Percentiles rank a stretch among this genome's conserved stretches.
Conservation (phyloP, 2,888 invertebrate genomes). For the Eumacrocentrus americanus region DNA sequence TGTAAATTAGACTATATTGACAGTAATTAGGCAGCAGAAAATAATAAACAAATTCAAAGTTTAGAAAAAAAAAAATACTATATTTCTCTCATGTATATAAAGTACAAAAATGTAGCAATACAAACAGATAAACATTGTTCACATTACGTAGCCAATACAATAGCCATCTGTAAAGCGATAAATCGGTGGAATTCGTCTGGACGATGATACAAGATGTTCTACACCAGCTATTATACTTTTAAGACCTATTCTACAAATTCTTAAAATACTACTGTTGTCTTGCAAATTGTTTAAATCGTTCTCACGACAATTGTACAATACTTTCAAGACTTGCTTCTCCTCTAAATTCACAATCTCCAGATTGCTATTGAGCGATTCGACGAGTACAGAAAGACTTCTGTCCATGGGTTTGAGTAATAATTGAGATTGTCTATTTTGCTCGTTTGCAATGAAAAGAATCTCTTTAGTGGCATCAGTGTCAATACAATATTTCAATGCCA, state of each 20-base stretch:
- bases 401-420: conserved; percentile 52
- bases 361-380: conserved; percentile 36
- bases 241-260: conserved; percentile 47
- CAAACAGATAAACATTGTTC: conserved; percentile 20
- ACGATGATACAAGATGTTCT: conserved; percentile 49
- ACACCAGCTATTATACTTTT: conserved; percentile 50
- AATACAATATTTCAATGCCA: conserved; percentile 45
- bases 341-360: conserved; percentile 35
- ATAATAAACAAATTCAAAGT: conserved; percentile 1
- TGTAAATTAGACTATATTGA: background rate
- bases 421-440: background rate
- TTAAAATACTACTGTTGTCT: conserved; percentile 37
- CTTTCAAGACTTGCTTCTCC: conserved; percentile 46
- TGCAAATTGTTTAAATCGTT: conserved; percentile 29
- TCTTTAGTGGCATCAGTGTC: conserved; percentile 31
- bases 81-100: conserved; percentile 1
- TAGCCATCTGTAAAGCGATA: conserved; percentile 48
- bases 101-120: conserved; percentile 14
- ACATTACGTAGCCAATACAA: conserved; percentile 51
- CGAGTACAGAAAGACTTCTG: conserved; percentile 48
- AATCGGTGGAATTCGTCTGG: conserved; percentile 50
- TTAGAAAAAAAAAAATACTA: conserved; percentile 15
- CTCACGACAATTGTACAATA: conserved; percentile 54
- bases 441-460: conserved; percentile 39
- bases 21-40: conserved; percentile 25